Conservation (phyloP, 2,797 vertebrate genomes). For the Rhynchotus rufescens region DNA sequence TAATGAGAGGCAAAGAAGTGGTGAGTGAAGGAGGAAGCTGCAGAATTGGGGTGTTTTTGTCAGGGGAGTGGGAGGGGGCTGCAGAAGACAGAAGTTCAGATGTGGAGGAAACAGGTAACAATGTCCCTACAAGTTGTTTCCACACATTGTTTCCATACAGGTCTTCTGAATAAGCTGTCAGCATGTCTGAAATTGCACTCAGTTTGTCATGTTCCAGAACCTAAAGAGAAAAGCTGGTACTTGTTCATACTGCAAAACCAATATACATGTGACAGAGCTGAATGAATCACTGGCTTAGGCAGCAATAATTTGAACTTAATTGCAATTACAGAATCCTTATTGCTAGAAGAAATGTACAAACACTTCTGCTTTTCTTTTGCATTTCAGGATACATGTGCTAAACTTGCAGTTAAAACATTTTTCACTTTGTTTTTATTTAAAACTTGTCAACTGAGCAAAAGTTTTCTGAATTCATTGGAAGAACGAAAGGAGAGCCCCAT, state of each 20-base stretch:
- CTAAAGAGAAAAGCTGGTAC: not conserved
- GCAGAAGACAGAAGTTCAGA: not conserved
- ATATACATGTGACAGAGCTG: not conserved
- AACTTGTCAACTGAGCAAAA: not conserved
- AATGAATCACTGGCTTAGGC: not conserved
- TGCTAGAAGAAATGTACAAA: not conserved
- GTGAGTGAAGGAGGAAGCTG: not conserved
- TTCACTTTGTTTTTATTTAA: not conserved
- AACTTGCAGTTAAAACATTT: not conserved
- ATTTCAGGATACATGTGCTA: not conserved
- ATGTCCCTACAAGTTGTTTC: not conserved
- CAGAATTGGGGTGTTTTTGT: not conserved
- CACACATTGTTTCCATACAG: not conserved
- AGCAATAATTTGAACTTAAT: not conserved
- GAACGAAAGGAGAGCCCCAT: not conserved
- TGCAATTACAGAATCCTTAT: not conserved
- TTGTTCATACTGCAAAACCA: not conserved
- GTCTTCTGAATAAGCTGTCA: not conserved
- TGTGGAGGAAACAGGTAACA: fast-evolving
- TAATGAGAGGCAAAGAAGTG: not conserved
- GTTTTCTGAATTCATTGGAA: not conserved
- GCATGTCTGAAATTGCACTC: not conserved
- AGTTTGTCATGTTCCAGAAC: not conserved
- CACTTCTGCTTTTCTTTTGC: not conserved
- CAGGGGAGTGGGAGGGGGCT: not conserved